phyloP scores from a whole-genome alignment of 2,888 invertebrate genomes.

The Sialis fuliginosa region DNA sequence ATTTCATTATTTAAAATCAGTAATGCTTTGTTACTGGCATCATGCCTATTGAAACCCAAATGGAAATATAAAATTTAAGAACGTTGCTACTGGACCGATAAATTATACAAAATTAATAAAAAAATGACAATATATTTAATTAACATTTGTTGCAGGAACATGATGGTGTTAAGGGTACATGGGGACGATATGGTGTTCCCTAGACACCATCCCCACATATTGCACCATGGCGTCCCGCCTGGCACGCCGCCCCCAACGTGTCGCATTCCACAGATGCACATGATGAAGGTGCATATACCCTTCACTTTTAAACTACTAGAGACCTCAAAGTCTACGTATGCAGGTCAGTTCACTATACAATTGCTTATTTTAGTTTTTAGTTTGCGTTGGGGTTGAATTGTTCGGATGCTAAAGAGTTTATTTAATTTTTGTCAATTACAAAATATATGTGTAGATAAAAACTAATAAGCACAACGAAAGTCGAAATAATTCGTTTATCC shows the following conservation, averaged over 20 bases:
- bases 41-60: no score
- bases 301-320: constrained; percentile 64
- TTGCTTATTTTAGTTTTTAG: neutral
- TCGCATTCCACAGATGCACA: constrained; percentile 57
- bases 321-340: constrained; percentile 48
- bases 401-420: no score
- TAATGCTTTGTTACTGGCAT: no score
- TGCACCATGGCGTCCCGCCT: constrained; percentile 26
- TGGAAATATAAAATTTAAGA: no score
- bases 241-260: constrained; percentile 29
- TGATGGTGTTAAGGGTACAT: constrained; percentile 57
- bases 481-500: no score
- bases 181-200: constrained; percentile 43
- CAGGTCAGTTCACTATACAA: constrained; percentile 32
- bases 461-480: no score
- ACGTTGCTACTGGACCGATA: no score
- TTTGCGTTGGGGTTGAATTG: neutral
- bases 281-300: constrained; percentile 71
- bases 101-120: no score
- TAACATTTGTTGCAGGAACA: constrained; percentile 36
- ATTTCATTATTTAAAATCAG: no score
- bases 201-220: constrained; percentile 25
- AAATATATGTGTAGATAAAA: no score
- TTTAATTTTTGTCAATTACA: no score
- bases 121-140: no score